Conservation (phyloP, 2,113 vertebrate species). For the Puntigrus tetrazona region DNA sequence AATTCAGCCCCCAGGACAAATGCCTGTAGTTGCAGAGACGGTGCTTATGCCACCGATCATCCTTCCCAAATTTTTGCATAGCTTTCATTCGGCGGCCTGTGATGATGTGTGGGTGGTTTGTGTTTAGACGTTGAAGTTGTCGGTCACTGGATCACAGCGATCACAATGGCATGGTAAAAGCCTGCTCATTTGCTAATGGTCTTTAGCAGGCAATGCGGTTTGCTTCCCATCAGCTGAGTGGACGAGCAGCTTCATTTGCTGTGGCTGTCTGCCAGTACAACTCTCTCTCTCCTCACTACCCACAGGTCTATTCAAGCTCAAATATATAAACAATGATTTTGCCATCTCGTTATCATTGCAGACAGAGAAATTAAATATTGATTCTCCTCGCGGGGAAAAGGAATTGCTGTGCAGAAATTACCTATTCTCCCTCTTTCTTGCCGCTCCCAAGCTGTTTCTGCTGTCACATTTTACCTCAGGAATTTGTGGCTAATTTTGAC, state of each 20-base stretch:
- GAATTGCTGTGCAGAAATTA: conserved; percentile 60
- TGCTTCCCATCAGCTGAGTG: neutral
- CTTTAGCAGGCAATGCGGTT: conserved; percentile 10
- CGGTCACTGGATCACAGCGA: neutral
- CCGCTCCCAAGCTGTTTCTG: conserved; percentile 13
- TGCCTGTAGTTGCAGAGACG: neutral
- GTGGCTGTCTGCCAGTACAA: conserved; percentile 1
- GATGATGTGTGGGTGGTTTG: neutral
- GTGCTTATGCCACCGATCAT: neutral
- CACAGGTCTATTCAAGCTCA: conserved; percentile 53
- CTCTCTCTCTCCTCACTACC: conserved; percentile 3
- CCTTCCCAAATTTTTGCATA: neutral
- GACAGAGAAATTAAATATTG: conserved; percentile 80
- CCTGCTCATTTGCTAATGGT: conserved; percentile 32
- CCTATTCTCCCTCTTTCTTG: conserved; percentile 57
- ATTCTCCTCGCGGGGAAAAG: conserved; percentile 58
- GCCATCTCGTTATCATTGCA: conserved; percentile 68
- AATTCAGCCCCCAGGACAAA: neutral
- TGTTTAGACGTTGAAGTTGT: neutral
- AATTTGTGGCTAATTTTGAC: conserved; percentile 48
- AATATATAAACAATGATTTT: conserved; percentile 69
- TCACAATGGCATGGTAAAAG: conserved; percentile 10
- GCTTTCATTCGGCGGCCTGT: neutral
- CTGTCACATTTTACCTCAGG: conserved; percentile 38
- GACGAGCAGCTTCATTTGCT: conserved; percentile 32